A percentile compares a stretch with the other conserved stretches of the same genome.
Conservation (phyloP, 2,797 vertebrate genomes). For the Hylomyscus alleni region DNA sequence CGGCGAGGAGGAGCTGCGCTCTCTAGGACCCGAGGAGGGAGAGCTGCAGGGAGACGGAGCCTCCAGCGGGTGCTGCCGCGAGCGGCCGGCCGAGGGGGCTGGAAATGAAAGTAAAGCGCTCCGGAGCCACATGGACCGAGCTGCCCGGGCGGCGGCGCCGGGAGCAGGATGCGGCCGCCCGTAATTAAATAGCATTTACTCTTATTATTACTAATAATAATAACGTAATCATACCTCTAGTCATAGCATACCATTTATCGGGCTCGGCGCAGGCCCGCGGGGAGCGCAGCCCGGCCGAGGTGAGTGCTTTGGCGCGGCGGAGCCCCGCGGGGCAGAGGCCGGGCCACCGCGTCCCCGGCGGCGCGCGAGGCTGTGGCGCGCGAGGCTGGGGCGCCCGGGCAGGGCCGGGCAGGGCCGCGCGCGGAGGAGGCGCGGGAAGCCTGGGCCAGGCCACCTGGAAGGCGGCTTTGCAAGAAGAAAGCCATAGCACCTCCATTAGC, state of each 20-base stretch:
- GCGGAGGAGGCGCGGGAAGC: neutral
- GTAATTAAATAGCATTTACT: slow-evolving; percentile 92
- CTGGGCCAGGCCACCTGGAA: slow-evolving; percentile 63
- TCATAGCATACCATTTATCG: slow-evolving; percentile 91
- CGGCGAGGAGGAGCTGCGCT: slow-evolving; percentile 65
- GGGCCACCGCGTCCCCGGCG: neutral
- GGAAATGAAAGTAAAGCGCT: slow-evolving; percentile 91
- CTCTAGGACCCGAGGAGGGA: slow-evolving; percentile 81
- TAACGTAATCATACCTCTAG: slow-evolving; percentile 92
- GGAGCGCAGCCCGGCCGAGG: slow-evolving; percentile 88
- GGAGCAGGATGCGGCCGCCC: slow-evolving; percentile 89
- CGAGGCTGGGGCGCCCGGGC: neutral
- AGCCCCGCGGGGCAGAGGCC: slow-evolving; percentile 42
- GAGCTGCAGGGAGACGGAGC: slow-evolving; percentile 87
- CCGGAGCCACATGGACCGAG: slow-evolving; percentile 89
- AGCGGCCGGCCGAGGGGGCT: slow-evolving; percentile 82
- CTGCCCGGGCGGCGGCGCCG: slow-evolving; percentile 89
- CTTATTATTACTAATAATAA: slow-evolving; percentile 91
- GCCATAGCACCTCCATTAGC: slow-evolving; percentile 1
- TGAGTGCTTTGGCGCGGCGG: slow-evolving; percentile 85
- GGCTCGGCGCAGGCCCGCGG: slow-evolving; percentile 88
- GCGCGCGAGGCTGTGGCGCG: neutral
- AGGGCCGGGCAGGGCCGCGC: neutral
- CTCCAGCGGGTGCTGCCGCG: slow-evolving; percentile 87
- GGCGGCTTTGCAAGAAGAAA: slow-evolving; percentile 72